phyloP scores from a whole-genome alignment of 1,140 invertebrate species.

The Drosophila pseudoananassae region DNA sequence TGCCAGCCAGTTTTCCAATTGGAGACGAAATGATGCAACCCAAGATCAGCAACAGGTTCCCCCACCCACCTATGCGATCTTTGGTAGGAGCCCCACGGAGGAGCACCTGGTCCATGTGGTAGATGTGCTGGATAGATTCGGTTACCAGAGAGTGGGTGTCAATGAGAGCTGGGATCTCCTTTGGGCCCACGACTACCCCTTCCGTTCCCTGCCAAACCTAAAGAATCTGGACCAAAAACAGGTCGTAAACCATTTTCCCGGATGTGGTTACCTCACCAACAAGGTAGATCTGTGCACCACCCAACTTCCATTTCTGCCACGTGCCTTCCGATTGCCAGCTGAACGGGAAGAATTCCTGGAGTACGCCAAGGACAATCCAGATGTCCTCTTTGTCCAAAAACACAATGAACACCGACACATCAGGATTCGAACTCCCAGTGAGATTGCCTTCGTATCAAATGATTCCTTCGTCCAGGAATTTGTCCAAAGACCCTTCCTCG shows the following conservation, averaged over 20 bases:
- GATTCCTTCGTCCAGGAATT: constrained; percentile 97
- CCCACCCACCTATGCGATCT: constrained; percentile 83
- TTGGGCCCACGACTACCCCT: constrained; percentile 98
- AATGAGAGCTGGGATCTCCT: constrained; percentile 92
- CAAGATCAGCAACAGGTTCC: background rate
- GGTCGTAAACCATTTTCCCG: constrained; percentile 97
- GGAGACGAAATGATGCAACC: constrained; percentile 4
- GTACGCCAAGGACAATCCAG: constrained; percentile 89
- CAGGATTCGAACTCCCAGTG: constrained; percentile 88
- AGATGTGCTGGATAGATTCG: constrained; percentile 89
- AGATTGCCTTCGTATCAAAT: constrained; percentile 89
- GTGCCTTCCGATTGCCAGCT: constrained; percentile 94
- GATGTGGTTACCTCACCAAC: constrained; percentile 96
- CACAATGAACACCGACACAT: constrained; percentile 96
- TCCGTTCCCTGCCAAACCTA: constrained; percentile 87
- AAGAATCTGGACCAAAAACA: constrained; percentile 89
- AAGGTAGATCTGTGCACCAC: constrained; percentile 96
- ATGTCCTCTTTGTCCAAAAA: constrained; percentile 95
- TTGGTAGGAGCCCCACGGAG: constrained; percentile 84
- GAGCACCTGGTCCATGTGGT: constrained; percentile 91
- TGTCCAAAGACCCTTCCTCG: constrained; percentile 91
- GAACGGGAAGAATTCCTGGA: constrained; percentile 89
- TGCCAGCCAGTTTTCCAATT: constrained; percentile 18
- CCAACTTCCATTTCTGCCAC: constrained; percentile 90
- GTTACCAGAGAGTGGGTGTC: constrained; percentile 87